phyloP scores from a whole-genome alignment of 2,113 vertebrate genomes.

The Chaetodon trifascialis region DNA sequence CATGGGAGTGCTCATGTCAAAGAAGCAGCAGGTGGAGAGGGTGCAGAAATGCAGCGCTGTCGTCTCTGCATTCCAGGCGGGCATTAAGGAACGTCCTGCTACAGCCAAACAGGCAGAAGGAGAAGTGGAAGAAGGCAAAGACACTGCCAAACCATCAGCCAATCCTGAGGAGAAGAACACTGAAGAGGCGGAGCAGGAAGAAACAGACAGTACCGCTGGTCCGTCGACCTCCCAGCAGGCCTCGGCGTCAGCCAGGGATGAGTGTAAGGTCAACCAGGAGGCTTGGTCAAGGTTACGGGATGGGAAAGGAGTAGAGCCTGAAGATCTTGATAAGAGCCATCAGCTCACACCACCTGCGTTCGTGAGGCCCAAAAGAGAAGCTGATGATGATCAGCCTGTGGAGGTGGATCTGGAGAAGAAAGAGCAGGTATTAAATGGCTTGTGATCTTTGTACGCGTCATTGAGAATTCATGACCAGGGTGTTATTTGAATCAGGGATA shows the following conservation, averaged over 20 bases:
- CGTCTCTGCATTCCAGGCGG: slow-evolving; percentile 94
- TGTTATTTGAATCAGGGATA: background rate
- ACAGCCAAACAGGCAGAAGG: slow-evolving; percentile 67
- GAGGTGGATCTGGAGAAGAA: slow-evolving; percentile 88
- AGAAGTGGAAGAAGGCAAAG: slow-evolving; percentile 79
- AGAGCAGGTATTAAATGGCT: slow-evolving; percentile 84
- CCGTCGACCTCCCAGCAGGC: slow-evolving; percentile 71
- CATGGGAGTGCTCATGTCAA: slow-evolving; percentile 99
- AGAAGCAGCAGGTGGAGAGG: slow-evolving; percentile 97
- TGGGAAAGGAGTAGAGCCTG: slow-evolving; percentile 93
- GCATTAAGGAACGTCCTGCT: slow-evolving; percentile 88
- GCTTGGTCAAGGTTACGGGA: slow-evolving; percentile 95
- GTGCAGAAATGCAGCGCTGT: slow-evolving; percentile 96
- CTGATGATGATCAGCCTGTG: slow-evolving; percentile 89
- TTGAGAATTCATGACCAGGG: background rate
- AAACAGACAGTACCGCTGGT: slow-evolving; percentile 66
- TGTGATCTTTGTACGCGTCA: background rate
- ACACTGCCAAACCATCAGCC: slow-evolving; percentile 74
- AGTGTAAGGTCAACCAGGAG: slow-evolving; percentile 85
- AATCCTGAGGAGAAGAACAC: slow-evolving; percentile 69
- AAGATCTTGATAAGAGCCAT: slow-evolving; percentile 91
- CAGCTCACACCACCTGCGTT: slow-evolving; percentile 91
- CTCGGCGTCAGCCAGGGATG: slow-evolving; percentile 75
- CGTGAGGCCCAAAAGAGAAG: slow-evolving; percentile 90
- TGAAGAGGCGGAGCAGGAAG: slow-evolving; percentile 70